Evolutionary conservation across 2,888 invertebrate species (phyloP).

Genomic region (Patella pellucida): DNA sequence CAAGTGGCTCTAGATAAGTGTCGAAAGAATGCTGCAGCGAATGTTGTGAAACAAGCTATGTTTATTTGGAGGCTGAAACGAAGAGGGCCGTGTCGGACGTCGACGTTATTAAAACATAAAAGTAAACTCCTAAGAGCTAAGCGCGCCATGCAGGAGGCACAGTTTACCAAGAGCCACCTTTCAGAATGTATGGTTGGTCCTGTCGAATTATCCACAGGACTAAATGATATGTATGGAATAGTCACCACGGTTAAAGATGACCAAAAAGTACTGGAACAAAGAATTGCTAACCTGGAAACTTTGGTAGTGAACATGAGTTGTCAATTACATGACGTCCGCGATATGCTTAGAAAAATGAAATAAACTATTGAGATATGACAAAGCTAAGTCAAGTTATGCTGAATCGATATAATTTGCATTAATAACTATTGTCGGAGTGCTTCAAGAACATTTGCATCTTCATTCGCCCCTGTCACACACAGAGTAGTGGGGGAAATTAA

Average conservation of each 20-base stretch:
- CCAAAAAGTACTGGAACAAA: conserved; percentile 42
- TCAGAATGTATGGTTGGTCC: conserved; percentile 50
- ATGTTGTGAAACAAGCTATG: conserved; percentile 51
- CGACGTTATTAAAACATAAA: conserved; percentile 46
- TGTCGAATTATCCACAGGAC: conserved; percentile 52
- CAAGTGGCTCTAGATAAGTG: conserved; percentile 52
- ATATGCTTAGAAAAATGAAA: conserved; percentile 29
- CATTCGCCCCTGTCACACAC: too few species aligned
- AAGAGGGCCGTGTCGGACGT: conserved; percentile 36
- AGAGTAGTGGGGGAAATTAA: too few species aligned
- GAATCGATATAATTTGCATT: too few species aligned
- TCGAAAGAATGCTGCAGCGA: conserved; percentile 49
- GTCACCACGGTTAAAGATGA: conserved; percentile 45
- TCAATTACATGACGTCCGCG: conserved; percentile 45
- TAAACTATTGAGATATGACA: background rate
- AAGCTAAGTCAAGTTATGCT: too few species aligned
- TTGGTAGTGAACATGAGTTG: conserved; percentile 46
- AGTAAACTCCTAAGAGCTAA: conserved; percentile 50
- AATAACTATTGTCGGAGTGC: too few species aligned
- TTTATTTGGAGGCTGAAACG: conserved; percentile 49
- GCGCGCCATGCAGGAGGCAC: conserved; percentile 49
- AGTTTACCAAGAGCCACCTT: conserved; percentile 47
- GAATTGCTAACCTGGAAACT: conserved; percentile 48
- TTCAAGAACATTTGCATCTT: too few species aligned
- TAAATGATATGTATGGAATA: conserved; percentile 47